Conservation (phyloP, 1,140 invertebrate genomes). For the Monomorium pharaonis region DNA sequence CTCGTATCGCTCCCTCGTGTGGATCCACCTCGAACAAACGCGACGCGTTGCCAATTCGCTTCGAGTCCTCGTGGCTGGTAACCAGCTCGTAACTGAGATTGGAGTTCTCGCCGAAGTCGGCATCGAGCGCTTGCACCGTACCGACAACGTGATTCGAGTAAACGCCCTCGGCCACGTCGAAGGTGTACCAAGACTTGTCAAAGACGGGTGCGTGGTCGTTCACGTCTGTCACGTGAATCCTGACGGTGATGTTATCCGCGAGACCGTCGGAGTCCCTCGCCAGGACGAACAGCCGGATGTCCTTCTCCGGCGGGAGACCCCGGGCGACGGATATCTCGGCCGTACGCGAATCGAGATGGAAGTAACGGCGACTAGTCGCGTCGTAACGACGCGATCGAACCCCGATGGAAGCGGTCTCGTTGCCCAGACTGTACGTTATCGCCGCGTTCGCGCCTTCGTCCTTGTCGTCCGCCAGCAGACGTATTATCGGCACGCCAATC, state of each 20-base stretch:
- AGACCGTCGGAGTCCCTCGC: slow-evolving; percentile 91
- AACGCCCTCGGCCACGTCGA: slow-evolving; percentile 92
- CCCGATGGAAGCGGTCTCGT: slow-evolving; percentile 65
- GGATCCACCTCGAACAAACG: slow-evolving; percentile 51
- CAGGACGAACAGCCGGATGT: slow-evolving; percentile 91
- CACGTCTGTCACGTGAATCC: slow-evolving; percentile 90
- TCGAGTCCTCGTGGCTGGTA: slow-evolving; percentile 17
- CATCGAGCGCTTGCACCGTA: slow-evolving; percentile 90
- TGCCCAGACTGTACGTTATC: slow-evolving; percentile 89
- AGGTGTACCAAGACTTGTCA: slow-evolving; percentile 92
- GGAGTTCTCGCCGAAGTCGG: slow-evolving; percentile 91
- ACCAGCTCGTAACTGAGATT: slow-evolving; percentile 91
- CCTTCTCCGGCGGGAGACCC: slow-evolving; percentile 90
- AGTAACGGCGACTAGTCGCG: slow-evolving; percentile 83
- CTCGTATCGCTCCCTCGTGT: slow-evolving; percentile 88
- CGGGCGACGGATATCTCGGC: slow-evolving; percentile 92
- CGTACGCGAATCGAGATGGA: slow-evolving; percentile 89
- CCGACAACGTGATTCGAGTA: slow-evolving; percentile 90
- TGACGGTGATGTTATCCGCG: slow-evolving; percentile 89
- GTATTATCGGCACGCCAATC: slow-evolving; percentile 90
- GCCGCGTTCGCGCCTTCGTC: slow-evolving; percentile 91
- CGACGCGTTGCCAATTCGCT: neutral
- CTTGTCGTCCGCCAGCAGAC: slow-evolving; percentile 92
- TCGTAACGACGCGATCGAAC: slow-evolving; percentile 53
- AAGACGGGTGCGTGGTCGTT: slow-evolving; percentile 95